Evolutionary conservation across 2,888 invertebrate genomes (phyloP).

Genomic region (Rhagium mordax): DNA sequence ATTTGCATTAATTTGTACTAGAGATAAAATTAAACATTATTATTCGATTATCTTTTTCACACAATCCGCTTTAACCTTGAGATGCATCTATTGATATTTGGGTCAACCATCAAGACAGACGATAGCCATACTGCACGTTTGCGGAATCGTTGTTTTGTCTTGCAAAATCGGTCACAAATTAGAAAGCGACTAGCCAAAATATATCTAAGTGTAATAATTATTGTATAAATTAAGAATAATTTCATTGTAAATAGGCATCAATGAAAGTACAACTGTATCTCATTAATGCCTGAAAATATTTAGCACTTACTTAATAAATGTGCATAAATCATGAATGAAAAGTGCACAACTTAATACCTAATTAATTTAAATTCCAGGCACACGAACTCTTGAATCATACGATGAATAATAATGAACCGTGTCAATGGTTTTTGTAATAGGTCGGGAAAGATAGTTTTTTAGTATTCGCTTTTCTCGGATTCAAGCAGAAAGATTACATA

Average conservation of each 20-base stretch:
- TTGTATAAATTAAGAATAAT: too few species aligned
- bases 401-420: background rate
- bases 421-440: background rate
- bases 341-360: background rate
- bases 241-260: too few species aligned
- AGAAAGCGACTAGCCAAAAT: background rate
- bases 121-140: background rate
- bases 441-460: background rate
- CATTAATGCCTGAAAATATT: background rate
- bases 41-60: too few species aligned
- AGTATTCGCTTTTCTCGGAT: background rate
- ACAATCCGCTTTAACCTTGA: background rate
- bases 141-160: background rate
- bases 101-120: background rate
- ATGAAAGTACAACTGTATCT: background rate
- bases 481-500: background rate
- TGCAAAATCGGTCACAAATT: background rate
- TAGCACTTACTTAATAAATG: background rate
- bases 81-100: background rate
- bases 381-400: constrained; percentile 3
- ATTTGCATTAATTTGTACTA: too few species aligned
- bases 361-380: constrained; percentile 15
- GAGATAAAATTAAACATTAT: too few species aligned
- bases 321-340: constrained; percentile 24
- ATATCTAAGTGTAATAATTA: background rate